Percentiles rank a stretch among this genome's conserved stretches.
Conservation (phyloP, 2,113 vertebrate species). For the Rhabdomys dilectus region DNA sequence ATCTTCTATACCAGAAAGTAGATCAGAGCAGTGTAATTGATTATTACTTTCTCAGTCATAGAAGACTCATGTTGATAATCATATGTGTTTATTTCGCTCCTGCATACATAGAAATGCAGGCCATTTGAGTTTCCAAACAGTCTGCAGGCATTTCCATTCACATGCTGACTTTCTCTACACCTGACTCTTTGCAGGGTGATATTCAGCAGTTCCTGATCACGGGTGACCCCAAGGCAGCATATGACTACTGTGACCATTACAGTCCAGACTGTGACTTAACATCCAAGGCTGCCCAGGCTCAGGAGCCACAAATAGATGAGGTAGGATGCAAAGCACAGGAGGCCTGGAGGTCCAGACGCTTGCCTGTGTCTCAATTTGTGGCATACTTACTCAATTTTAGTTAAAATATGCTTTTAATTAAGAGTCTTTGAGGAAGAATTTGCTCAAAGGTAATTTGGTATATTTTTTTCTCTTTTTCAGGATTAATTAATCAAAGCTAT, state of each 20-base stretch:
- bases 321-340: constrained; percentile 76
- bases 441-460: not conserved
- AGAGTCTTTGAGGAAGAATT: not conserved
- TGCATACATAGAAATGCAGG: not conserved
- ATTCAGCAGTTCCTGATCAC: constrained; percentile 97
- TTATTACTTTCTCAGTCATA: not conserved
- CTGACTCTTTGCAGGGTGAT: constrained; percentile 91
- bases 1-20: not conserved
- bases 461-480: not conserved
- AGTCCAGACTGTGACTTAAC: constrained; percentile 97
- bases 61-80: not conserved
- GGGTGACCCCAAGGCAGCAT: constrained; percentile 94
- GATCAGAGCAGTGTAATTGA: not conserved
- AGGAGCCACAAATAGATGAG: constrained; percentile 92
- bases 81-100: not conserved
- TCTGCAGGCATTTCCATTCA: rapidly evolving
- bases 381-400: not conserved
- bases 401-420: not conserved
- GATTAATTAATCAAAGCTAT: not conserved
- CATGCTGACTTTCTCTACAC: constrained; percentile 51
- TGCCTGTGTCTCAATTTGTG: too few species aligned
- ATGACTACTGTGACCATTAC: constrained; percentile 98
- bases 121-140: not conserved
- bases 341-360: not conserved
- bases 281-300: constrained; percentile 92